These are phyloP conservation scores for Petrocephalus schoutedeni DNA, from an alignment of 2,797 vertebrate genomes.

Conservation along the genomic window DNA sequence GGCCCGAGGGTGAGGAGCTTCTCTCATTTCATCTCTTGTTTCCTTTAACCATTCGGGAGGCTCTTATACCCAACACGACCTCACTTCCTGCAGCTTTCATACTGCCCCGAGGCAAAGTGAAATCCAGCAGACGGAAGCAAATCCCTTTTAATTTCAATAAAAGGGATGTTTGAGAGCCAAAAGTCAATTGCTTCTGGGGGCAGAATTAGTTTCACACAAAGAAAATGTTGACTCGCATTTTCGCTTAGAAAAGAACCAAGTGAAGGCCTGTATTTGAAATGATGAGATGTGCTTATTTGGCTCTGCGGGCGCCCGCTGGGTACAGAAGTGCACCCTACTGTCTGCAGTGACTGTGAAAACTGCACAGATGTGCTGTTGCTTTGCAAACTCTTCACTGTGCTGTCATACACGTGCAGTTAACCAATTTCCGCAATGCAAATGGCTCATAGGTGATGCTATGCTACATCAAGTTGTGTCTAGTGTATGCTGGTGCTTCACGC, in stretches of 20 bases:
- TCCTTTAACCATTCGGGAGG: not conserved
- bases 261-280: not conserved
- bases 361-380: not conserved
- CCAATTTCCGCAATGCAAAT: not conserved
- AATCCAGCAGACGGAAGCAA: not conserved
- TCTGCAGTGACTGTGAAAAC: not conserved
- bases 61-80: not conserved
- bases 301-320: not conserved
- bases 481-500: not conserved
- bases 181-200: not conserved
- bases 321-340: not conserved
- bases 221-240: not conserved
- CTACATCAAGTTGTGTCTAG: not conserved
- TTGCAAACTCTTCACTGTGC: not conserved
- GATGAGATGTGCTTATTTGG: not conserved
- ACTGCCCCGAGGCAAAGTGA: not conserved
- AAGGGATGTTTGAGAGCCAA: not conserved
- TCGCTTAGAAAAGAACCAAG: not conserved
- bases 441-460: not conserved
- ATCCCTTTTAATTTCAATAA: not conserved
- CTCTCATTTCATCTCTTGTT: no score
- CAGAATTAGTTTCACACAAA: not conserved
- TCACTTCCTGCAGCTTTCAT: not conserved
- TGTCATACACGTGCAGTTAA: not conserved
- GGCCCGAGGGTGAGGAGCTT: conserved; percentile 68